Evolutionary conservation across 2,888 invertebrate genomes (phyloP), one percentile per base, ranked within the genome.

Genomic region (Ormyrus pomaceus): DNA sequence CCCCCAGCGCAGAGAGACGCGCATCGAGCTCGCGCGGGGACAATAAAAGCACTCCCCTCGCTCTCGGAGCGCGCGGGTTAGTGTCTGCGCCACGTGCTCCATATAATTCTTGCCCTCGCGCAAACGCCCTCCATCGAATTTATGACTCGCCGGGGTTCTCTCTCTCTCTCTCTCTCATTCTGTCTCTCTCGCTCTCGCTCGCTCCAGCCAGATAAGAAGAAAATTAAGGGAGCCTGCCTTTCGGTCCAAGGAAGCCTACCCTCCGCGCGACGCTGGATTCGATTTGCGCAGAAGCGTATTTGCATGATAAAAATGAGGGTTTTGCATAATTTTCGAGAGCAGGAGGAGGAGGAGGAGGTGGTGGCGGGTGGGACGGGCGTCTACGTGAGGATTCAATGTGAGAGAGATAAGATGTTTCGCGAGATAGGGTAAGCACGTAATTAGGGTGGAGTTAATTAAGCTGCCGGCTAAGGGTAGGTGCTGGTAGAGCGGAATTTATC

Each of bases 51-150:
- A 74, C 74, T 77, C 77, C 66, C 80, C 73, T 62, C 55, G 48
- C 51, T 6, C 10, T 11, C 13, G 48, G 1, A n/a, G 11, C 0
- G 70, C 55, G 61, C 48, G 64, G 2, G 69, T 74, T 59, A 19
- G 58, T 68, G 64, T 48, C 64, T 69, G 70, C 77, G 81, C 81
- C 81, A 81, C 81, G 81, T 81, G 81, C 81, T 81, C 81, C 77
- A 66, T 81, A 81, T 81, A 81, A 81, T 81, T 81, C 61, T 77
- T 72, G 77, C 77, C 72, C 74, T 64, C 77, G 73, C 70, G 53
- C 77, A 53, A 66, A 61, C 71, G 76, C 61, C 79, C 73, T 64
- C 69, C 69, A 7, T 81, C 77, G 81, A 81, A 81, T 81, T 81
- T 81, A 81, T 77, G 77, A 74, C 81, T 76, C 62, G 19, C 11